Base-by-base conservation (phyloP, 1,140 invertebrate genomes). In the Heliconius himera region DNA sequence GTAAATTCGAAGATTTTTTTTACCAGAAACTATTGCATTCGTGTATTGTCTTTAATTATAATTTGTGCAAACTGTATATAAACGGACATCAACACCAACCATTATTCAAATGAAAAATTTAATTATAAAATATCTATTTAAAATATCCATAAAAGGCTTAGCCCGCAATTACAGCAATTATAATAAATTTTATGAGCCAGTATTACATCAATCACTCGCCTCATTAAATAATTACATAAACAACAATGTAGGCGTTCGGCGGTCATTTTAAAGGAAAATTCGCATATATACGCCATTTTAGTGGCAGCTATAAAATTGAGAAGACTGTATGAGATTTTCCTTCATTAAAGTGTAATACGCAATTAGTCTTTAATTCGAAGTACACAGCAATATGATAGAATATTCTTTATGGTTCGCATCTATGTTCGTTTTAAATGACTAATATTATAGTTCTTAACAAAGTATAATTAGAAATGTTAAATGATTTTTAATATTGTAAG, bases 201-300 rank as follows among this genome's bases (percentile, higher is more conserved):
- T 66, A 76, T 33, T 49, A 80, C 70, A 74, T 54, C 76, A 78
- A 81, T 81, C 76, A 78, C 26, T 70, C 36, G 73, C 60, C 73
- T 70, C 73, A 78, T 81, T 74, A 75, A 78, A 76, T 78, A 78
- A 81, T 81, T 78, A 78, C 76, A 78, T 78, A 75, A 81, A 81
- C 80, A 81, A 81, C 80, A 81, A 66, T 81, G 80, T 80, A 73
- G 41, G 36, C 76, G 26, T 38, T 72, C 22, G 76, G 77, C 80
- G 82, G 75, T 29, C 38, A 49, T 76, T 66, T 70, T 81, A 83
- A 82, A 81, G 81, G 79, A 81, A 46, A 83, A 83, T 89, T 90
- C 84, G 80, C 89, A 87, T 85, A 81, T 76, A 85, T 84, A 82
- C 82, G 87, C 82, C 20, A 88, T 79, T 79, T 87, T 86, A 86